phyloP scores from a whole-genome alignment of 2,888 invertebrate genomes.

The Morpho helenor region DNA sequence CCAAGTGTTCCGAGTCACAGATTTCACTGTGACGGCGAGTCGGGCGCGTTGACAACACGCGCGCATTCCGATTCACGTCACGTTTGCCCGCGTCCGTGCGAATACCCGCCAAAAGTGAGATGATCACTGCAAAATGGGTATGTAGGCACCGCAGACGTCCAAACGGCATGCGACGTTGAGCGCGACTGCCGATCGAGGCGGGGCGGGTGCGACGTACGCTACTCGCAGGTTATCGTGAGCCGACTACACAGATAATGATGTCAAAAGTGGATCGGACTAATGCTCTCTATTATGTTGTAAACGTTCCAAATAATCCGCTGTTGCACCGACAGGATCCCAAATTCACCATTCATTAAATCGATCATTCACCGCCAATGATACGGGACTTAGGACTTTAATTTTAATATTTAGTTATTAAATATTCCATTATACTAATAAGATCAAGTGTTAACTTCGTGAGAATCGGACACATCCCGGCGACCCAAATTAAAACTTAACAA shows the following conservation, averaged over 20 bases:
- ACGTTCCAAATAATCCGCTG: conserved; percentile 55
- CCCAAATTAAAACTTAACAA: conserved; percentile 1
- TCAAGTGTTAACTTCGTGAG: no score
- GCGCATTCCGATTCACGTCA: conserved; percentile 63
- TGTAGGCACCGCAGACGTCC: conserved; percentile 45
- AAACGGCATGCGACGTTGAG: conserved; percentile 53
- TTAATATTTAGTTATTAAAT: no score
- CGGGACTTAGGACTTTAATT: conserved; percentile 30
- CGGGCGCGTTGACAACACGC: conserved; percentile 57
- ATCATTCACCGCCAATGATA: conserved; percentile 30
- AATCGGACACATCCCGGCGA: not conserved
- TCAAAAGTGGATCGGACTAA: conserved; percentile 78
- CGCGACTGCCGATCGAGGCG: conserved; percentile 56
- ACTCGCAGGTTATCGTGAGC: conserved; percentile 75
- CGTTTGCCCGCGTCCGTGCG: conserved; percentile 57
- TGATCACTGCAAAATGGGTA: conserved; percentile 43
- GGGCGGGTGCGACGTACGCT: conserved; percentile 58
- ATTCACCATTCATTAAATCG: conserved; percentile 30
- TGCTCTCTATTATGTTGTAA: conserved; percentile 74
- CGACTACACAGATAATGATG: conserved; percentile 76
- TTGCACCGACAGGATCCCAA: conserved; percentile 43
- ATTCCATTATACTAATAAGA: no score
- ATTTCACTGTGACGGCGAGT: conserved; percentile 56
- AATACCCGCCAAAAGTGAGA: conserved; percentile 73
- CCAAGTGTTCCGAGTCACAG: conserved; percentile 69